Conservation (phyloP, 2,888 invertebrate species). For the Phrixothrix hirtus region DNA sequence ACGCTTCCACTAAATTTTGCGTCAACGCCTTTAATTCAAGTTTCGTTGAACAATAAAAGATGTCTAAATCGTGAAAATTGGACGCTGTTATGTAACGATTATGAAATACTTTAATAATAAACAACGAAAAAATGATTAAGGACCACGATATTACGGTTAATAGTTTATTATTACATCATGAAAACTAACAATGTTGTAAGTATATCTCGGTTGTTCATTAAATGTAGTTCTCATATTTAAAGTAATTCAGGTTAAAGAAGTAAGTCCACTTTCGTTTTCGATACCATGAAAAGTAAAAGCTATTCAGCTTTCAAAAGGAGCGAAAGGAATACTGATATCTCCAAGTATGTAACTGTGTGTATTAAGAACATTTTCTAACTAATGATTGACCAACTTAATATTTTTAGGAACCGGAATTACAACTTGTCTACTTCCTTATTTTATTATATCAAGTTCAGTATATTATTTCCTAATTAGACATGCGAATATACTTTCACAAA, state of each 20-base stretch:
- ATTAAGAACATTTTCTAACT: not conserved
- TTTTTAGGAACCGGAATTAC: not conserved
- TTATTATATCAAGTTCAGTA: not conserved
- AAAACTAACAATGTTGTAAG: not conserved
- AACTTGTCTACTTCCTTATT: not conserved
- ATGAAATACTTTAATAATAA: no score
- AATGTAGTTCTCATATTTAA: not conserved
- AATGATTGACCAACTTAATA: not conserved
- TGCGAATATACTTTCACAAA: no score
- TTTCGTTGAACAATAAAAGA: no score
- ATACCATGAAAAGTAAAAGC: conserved; percentile 30
- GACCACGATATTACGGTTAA: no score
- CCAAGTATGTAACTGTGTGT: not conserved
- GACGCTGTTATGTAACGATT: no score
- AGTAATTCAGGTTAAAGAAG: not conserved
- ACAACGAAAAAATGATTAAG: no score
- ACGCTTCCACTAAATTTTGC: no score
- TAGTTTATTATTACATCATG: not conserved
- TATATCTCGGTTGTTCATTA: not conserved
- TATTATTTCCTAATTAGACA: no score
- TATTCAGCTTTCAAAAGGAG: not conserved
- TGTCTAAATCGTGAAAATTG: no score
- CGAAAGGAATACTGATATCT: not conserved
- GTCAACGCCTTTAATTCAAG: no score
- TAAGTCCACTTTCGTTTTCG: conserved; percentile 41